Conservation (phyloP, 2,797 vertebrate genomes). For the Otolemur crassicaudatus region DNA sequence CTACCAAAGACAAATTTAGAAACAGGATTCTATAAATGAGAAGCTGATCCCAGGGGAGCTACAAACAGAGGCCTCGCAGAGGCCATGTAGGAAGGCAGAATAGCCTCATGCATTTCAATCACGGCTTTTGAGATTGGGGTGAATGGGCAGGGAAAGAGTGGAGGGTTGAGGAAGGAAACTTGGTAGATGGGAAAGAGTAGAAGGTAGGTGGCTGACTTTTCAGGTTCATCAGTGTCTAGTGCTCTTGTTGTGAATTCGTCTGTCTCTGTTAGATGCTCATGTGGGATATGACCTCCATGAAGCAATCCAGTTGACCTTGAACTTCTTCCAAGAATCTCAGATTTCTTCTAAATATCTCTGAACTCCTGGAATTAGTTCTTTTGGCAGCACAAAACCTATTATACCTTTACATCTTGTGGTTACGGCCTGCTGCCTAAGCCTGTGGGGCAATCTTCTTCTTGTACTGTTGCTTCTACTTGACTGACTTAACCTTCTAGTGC, state of each 20-base stretch:
- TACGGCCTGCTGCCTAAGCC: not conserved
- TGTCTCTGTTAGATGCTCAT: not conserved
- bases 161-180: not conserved
- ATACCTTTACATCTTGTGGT: not conserved
- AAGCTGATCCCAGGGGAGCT: not conserved
- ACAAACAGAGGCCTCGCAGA: not conserved
- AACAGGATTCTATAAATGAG: conserved; percentile 17
- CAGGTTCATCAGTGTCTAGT: not conserved
- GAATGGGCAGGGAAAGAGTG: not conserved
- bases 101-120: not conserved
- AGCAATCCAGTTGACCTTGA: not conserved
- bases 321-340: not conserved
- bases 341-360: not conserved
- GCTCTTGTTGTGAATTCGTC: not conserved
- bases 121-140: not conserved
- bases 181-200: not conserved
- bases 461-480: not conserved
- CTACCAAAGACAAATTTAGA: not conserved
- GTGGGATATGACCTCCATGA: not conserved
- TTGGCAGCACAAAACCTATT: not conserved
- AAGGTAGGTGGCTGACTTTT: not conserved
- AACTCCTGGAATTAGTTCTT: not conserved
- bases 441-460: not conserved
- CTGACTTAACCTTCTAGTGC: not conserved
- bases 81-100: not conserved